A percentile compares a stretch with the other conserved stretches of the same genome.
phyloP scores from a whole-genome alignment of 1,140 invertebrate species.

The Drosophila truncata region DNA sequence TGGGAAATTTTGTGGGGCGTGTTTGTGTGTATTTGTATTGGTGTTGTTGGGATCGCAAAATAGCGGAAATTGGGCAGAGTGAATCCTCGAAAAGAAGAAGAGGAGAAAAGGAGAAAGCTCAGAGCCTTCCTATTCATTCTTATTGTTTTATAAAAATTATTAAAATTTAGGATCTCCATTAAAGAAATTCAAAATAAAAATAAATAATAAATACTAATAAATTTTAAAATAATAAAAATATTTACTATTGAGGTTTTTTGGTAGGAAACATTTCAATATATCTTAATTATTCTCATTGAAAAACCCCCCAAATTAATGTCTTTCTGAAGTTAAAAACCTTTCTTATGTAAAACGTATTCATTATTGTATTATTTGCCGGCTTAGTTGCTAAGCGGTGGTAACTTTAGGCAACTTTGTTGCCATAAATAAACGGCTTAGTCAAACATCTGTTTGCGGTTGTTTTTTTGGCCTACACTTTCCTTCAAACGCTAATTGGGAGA shows the following conservation, averaged over 20 bases:
- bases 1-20: slow-evolving; percentile 74
- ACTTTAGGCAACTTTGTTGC: slow-evolving; percentile 23
- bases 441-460: slow-evolving; percentile 37
- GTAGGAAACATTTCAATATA: background rate
- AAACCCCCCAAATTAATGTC: background rate
- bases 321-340: background rate
- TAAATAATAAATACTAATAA: no score
- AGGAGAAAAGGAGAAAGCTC: no score
- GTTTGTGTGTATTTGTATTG: slow-evolving; percentile 13
- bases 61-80: slow-evolving; percentile 34
- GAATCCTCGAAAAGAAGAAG: background rate
- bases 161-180: no score
- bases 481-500: slow-evolving; percentile 36
- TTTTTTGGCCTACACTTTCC: slow-evolving; percentile 12
- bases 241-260: background rate
- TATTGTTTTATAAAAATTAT: no score
- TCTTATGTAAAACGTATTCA: background rate
- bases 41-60: slow-evolving; percentile 30
- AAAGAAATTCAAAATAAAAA: no score
- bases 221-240: background rate
- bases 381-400: slow-evolving; percentile 29
- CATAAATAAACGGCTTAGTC: slow-evolving; percentile 44
- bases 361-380: slow-evolving; percentile 1
- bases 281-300: background rate
- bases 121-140: no score